A percentile compares a stretch with the other conserved stretches of the same genome.
Conservation (phyloP, 1,140 invertebrate species). For the Leguminivora glycinivorella region DNA sequence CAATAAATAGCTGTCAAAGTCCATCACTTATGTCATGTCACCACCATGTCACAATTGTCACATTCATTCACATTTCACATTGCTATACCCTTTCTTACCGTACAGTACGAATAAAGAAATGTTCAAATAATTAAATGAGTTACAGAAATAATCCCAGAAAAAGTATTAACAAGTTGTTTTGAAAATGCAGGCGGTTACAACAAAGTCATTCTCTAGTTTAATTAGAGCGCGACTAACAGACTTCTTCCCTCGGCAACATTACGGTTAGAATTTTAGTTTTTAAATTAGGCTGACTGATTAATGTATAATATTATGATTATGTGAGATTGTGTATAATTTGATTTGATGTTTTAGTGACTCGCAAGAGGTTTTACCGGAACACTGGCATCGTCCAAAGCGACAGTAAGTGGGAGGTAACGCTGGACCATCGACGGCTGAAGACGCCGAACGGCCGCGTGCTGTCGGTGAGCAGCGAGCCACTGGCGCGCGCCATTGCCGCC, state of each 20-base stretch:
- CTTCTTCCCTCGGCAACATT: slow-evolving; percentile 7
- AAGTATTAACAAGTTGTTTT: neutral
- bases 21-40: too few species aligned
- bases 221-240: neutral
- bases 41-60: too few species aligned
- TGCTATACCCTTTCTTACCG: too few species aligned
- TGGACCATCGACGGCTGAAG: slow-evolving; percentile 88
- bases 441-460: slow-evolving; percentile 91
- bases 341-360: slow-evolving; percentile 47
- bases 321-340: neutral
- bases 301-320: neutral
- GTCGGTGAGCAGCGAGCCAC: slow-evolving; percentile 88
- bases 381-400: slow-evolving; percentile 67
- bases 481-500: slow-evolving; percentile 93
- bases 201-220: slow-evolving; percentile 10
- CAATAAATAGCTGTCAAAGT: too few species aligned
- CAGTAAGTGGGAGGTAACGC: slow-evolving; percentile 65
- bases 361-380: slow-evolving; percentile 62
- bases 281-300: too few species aligned
- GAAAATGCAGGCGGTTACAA: slow-evolving; percentile 19
- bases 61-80: too few species aligned
- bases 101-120: too few species aligned
- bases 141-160: neutral
- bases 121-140: neutral
- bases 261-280: slow-evolving; percentile 1